These are phyloP conservation scores for Epinephelus malabaricus DNA, from an alignment of 2,797 vertebrate species.

Conservation along the genomic window DNA sequence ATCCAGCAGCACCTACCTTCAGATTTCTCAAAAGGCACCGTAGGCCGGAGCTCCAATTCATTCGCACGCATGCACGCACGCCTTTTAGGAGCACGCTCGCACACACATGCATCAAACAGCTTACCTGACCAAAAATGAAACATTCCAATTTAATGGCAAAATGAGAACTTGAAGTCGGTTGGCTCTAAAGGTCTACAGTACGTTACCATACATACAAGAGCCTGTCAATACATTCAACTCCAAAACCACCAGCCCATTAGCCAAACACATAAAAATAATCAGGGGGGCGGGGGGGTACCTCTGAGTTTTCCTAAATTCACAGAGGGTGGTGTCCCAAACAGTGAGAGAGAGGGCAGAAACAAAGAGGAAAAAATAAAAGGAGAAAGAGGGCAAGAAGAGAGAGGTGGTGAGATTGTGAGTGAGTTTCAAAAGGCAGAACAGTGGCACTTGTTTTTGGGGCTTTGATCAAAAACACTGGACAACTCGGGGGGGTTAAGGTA, in stretches of 20 bases:
- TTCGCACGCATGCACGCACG: constrained; percentile 53
- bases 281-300: constrained; percentile 61
- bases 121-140: constrained; percentile 73
- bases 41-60: constrained; percentile 46
- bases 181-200: constrained; percentile 39
- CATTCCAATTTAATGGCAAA: constrained; percentile 50
- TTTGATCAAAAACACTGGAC: constrained; percentile 54
- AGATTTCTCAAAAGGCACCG: constrained; percentile 64
- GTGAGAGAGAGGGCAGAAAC: constrained; percentile 51
- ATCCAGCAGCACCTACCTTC: constrained; percentile 79
- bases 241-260: constrained; percentile 63
- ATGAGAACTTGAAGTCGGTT: constrained; percentile 40
- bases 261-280: constrained; percentile 52
- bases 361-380: constrained; percentile 11
- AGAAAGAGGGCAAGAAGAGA: constrained; percentile 75
- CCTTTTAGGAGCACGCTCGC: neutral
- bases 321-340: constrained; percentile 72
- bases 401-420: constrained; percentile 90
- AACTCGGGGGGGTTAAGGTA: constrained; percentile 34
- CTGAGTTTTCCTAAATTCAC: constrained; percentile 75
- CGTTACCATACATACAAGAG: constrained; percentile 40
- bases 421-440: constrained; percentile 65
- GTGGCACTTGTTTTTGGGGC: constrained; percentile 53
- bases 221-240: constrained; percentile 50
- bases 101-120: constrained; percentile 63